Base-by-base conservation (phyloP, 2,888 invertebrate species). In the Patella depressa region DNA sequence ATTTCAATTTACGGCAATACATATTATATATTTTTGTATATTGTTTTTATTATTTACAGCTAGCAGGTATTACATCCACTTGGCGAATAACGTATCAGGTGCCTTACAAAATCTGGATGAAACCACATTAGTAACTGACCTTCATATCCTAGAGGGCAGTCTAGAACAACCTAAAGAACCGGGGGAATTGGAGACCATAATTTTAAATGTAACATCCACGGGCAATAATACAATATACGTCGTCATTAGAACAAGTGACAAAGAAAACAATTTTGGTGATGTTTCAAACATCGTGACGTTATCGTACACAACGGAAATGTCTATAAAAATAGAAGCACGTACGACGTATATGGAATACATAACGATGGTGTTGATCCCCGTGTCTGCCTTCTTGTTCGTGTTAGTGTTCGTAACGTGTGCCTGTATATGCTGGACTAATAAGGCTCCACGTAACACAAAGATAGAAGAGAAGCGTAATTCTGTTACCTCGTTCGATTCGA, bases 261-360 rank as follows among this genome's bases (percentile, higher is more conserved):
- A 77, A 12, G 72, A 57, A 45, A 80, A 79, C 14, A 85, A 85
- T 73, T 59, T 53, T 19, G 85, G 82, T 3, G 81, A 79, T 2
- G 53, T 77, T 2, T 85, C 85, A 53, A 85, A 85, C 74, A 76
- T 83, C 53, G 78, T 85, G 15, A 80, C 83, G 1, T 53, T 85
- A 5, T 85, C 85, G 17, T 74, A 76, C 12, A 81, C 80, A 15
- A 29, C 73, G 14, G 79, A 80, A 0, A 71, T 78, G 5, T 74
- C 81, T 4, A 79, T 83, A 9, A 78, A 79, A 19, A 72, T 77
- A 4, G 75, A 73, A 9, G 24, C 65, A 1, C 4, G 53, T 3
- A 14, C 59, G 3, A 69, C 73, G 0, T 19, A 72, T 53, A 59
- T 55, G 54, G 71, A 73, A n/a, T 80, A 79, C 73, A 59, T 80